A percentile compares a stretch with the other conserved stretches of the same genome.
These are phyloP conservation scores for Antheraea assamensis DNA, from an alignment of 2,888 invertebrate species.

Conservation along the genomic window DNA sequence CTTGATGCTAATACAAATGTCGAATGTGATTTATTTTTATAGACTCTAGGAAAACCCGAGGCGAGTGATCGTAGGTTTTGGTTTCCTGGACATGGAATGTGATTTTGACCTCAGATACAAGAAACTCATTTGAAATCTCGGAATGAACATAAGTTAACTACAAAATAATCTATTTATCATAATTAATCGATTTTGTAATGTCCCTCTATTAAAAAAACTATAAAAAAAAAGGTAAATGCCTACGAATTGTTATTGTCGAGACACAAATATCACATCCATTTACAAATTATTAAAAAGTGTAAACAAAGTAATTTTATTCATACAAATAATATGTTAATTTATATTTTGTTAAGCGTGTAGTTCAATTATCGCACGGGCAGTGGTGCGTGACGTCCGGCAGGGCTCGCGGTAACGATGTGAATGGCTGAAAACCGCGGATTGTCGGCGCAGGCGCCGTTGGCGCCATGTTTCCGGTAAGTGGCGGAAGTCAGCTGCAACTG, in stretches of 20 bases:
- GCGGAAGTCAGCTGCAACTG: conserved; percentile 75
- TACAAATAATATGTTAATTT: conserved; percentile 31
- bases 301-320: conserved; percentile 18
- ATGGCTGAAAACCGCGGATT: conserved; percentile 56
- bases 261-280: neutral
- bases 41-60: conserved; percentile 32
- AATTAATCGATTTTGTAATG: neutral
- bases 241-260: neutral
- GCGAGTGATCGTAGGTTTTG: neutral
- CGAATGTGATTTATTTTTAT: conserved; percentile 38
- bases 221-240: neutral
- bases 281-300: neutral
- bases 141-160: neutral
- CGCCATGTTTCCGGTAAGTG: conserved; percentile 67
- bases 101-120: neutral
- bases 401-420: conserved; percentile 54
- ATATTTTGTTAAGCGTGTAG: conserved; percentile 39
- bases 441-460: conserved; percentile 62
- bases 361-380: conserved; percentile 47
- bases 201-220: neutral
- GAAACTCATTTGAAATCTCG: neutral
- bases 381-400: conserved; percentile 61
- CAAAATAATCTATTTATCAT: too few species aligned
- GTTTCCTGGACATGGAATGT: neutral
- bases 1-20: conserved; percentile 21